A percentile compares a stretch with the other conserved stretches of the same genome.
phyloP scores from a whole-genome alignment of 2,113 vertebrate genomes.

The Osmerus eperlanus region DNA sequence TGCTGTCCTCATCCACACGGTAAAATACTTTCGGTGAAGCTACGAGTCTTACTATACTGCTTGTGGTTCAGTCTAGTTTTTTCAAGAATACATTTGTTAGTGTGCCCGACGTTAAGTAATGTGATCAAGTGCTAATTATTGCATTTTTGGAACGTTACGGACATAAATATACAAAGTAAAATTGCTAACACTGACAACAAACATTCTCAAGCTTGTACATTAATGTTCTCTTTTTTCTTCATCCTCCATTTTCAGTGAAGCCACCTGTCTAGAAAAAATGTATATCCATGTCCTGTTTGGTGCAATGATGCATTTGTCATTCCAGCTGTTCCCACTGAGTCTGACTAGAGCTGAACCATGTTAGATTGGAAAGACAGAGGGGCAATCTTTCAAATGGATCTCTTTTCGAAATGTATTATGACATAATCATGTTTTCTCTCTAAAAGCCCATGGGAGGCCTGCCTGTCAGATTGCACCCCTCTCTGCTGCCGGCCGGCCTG shows the following conservation, averaged over 20 bases:
- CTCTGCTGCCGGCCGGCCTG: constrained; percentile 66
- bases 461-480: constrained; percentile 69
- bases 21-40: background rate
- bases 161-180: no score
- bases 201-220: background rate
- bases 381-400: constrained; percentile 73
- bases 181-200: no score
- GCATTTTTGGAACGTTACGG: no score
- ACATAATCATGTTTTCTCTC: constrained; percentile 77
- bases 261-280: constrained; percentile 32
- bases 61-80: background rate
- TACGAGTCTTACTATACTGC: background rate
- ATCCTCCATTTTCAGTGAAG: constrained; percentile 10
- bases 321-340: constrained; percentile 54
- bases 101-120: no score
- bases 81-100: background rate
- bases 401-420: constrained; percentile 77
- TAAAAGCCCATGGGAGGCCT: constrained; percentile 67
- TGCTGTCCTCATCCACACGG: constrained; percentile 28
- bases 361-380: constrained; percentile 66
- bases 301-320: constrained; percentile 63
- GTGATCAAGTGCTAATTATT: no score
- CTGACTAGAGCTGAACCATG: constrained; percentile 65
- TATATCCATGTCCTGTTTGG: constrained; percentile 58
- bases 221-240: constrained; percentile 2